Base-by-base conservation (phyloP, 2,888 invertebrate species). In the Tillus elongatus region DNA sequence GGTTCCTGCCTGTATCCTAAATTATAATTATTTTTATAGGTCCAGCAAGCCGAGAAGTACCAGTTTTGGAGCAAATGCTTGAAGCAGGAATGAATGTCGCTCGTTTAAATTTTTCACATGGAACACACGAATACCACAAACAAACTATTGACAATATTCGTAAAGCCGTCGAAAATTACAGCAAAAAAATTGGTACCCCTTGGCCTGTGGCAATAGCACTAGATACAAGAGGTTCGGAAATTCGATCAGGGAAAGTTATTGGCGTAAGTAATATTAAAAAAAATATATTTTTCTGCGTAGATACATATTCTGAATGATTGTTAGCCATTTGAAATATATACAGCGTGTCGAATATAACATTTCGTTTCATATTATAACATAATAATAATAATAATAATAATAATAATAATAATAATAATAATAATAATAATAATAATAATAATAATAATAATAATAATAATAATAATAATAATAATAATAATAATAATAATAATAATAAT, bases 81-180 rank as follows among this genome's bases (percentile, higher is more conserved):
- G 82, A 83, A 48, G 86, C 87, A 0, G 93, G 93, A 41, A 92
- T 93, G 93, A 92, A 93, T 58, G 78, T 95, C 37, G 93, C 92
- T 9, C 78, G 93, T 32, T 74, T 92, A 71, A 91, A 92, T 69
- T 91, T 92, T 71, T 89, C 90, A 0, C 92, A 93, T 63, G 92
- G 93, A 37, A 82, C 87, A 0, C 86, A 93, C 57, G 92, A 93
- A 69, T 91, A 90, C 64, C 91, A 91, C 56, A 83, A 78, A 0
- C 82, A 80, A 56, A 93, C 92, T 13, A 90, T 95, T 53, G 73
- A 73, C 43, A 91, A 92, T 66, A 83, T 93, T 37, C 76, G 92
- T 13, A 70, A 74, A 50, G 92, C 92, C 1, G 83, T 81, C 48
- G 78, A 76, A 55, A 82, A 79, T 59, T 79, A 86, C 57, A 79